Evolutionary conservation across 2,888 invertebrate species (phyloP), one percentile per base, ranked within the genome.

Genomic region (Rhaphigaster nebulosa): DNA sequence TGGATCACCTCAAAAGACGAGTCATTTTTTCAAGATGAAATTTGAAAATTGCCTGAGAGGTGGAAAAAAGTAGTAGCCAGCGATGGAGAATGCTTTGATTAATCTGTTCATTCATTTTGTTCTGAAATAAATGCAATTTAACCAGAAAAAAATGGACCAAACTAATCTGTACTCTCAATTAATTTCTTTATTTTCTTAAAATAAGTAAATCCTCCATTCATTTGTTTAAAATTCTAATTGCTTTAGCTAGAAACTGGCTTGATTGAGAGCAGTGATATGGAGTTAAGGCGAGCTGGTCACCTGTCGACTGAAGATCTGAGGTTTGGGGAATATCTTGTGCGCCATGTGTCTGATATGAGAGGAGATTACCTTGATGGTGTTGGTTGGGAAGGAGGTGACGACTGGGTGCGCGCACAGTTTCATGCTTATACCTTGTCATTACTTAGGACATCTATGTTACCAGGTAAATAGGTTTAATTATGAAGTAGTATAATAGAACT

Each of bases 371-470:
- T 96, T 90, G 96, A 96, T 93, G 96, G 96, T 0, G 96, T 96
- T 56, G 96, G 96, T 41, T 97, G 97, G 96, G 97, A 98, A 94
- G 99, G 99, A 89, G 98, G 99, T 45, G 99, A 99, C 93, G 97
- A 97, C 92, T 99, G 99, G 99, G 97, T 99, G 92, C 95, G 99
- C 92, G 96, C 98, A 90, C 99, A 99, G 94, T 99, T 99, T 93
- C 96, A 97, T 92, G 96, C 97, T 89, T 98, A 98, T 93, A 94
- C 97, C 92, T 94, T 98, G 92, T 97, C 97, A 93, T 94, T 98
- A 91, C 93, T 98, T 92, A 95, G 97, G 93, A 97, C 98, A 18
- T 96, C 97, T 60, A 94, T 97, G 92, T 94, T 96, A 92, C 96
- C 95, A 94, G 96, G 96, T 96, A 94, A 93, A 90, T n/a, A 92